phyloP scores from a whole-genome alignment of 1,140 invertebrate species.

The Melitaea cinxia region DNA sequence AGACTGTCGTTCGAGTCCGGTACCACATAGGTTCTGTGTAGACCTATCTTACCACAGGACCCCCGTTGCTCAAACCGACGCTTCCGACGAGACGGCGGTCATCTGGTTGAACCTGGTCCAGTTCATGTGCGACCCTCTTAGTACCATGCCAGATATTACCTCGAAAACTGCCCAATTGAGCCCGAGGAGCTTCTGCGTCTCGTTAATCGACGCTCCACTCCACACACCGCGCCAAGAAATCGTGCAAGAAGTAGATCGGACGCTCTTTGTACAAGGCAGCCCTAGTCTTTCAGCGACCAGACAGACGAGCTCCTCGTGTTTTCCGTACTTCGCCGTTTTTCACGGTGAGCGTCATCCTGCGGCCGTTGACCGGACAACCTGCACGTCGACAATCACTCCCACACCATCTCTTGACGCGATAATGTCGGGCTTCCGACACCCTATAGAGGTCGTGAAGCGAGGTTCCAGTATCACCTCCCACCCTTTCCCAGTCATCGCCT shows the following conservation, averaged over 20 bases:
- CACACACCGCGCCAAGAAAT: not conserved
- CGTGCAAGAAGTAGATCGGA: not conserved
- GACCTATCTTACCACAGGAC: slow-evolving; percentile 11
- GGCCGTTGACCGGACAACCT: slow-evolving; percentile 35
- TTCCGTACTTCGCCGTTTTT: slow-evolving; percentile 32
- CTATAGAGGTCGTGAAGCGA: not conserved
- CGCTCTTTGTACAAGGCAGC: not conserved
- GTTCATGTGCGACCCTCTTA: slow-evolving; percentile 25
- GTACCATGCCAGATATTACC: not conserved
- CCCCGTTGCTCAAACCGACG: not conserved
- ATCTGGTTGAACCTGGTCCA: slow-evolving; percentile 24
- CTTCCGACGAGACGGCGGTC: slow-evolving; percentile 12
- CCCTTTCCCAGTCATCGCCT: not conserved
- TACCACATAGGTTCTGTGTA: too few species aligned
- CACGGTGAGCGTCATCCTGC: slow-evolving; percentile 31
- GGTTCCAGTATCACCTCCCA: not conserved
- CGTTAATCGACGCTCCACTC: not conserved
- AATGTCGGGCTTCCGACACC: not conserved
- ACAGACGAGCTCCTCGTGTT: slow-evolving; percentile 18
- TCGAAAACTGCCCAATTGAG: not conserved
- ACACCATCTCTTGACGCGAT: not conserved
- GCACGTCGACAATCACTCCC: slow-evolving; percentile 23
- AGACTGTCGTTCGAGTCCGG: too few species aligned
- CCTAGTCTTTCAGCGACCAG: slow-evolving; percentile 18
- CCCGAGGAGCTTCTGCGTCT: not conserved